phyloP scores from a whole-genome alignment of 2,797 vertebrate genomes.

The Rhincodon typus region DNA sequence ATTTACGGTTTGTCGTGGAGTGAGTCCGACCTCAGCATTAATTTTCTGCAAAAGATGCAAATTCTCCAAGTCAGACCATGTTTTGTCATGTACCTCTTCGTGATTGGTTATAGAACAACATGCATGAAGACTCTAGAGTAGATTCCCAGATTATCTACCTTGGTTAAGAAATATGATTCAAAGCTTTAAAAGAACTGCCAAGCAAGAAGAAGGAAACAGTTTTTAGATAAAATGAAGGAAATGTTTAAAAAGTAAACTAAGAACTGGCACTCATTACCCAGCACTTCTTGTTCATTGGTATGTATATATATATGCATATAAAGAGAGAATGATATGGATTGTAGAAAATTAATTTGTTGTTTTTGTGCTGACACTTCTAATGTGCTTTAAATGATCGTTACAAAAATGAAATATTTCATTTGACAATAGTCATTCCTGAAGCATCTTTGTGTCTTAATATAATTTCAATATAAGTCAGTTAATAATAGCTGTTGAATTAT shows the following conservation, averaged over 20 bases:
- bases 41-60: neutral
- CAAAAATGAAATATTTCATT: neutral
- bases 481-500: slow-evolving; percentile 41
- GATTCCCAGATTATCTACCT: neutral
- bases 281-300: neutral
- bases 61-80: neutral
- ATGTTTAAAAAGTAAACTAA: neutral
- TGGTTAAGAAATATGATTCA: neutral
- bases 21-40: neutral
- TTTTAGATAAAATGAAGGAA: neutral
- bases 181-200: neutral
- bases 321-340: neutral
- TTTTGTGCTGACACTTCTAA: neutral
- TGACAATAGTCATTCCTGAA: slow-evolving; percentile 19
- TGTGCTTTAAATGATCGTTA: neutral
- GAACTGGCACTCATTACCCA: too few relatives aligned
- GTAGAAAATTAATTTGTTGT: neutral
- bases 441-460: slow-evolving; percentile 35
- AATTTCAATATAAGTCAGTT: neutral
- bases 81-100: neutral
- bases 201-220: neutral
- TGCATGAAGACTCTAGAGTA: neutral
- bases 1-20: neutral
- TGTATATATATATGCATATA: neutral
- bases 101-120: neutral